These are phyloP conservation scores for Carterocephalus palaemon DNA, from an alignment of 2,888 invertebrate species.

Conservation along the genomic window DNA sequence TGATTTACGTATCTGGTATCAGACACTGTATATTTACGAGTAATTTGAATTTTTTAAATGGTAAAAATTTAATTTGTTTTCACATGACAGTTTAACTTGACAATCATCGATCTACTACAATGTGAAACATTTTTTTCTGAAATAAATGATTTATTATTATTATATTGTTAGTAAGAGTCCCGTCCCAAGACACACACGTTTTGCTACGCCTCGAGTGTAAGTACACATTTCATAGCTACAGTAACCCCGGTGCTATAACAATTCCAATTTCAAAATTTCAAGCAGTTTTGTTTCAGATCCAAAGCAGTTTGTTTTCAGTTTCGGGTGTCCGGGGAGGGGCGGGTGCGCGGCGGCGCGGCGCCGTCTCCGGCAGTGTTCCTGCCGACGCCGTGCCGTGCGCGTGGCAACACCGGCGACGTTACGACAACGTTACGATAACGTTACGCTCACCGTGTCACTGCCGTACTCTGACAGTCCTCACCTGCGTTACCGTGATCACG, in stretches of 20 bases:
- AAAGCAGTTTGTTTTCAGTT: slow-evolving; percentile 12
- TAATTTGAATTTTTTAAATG: too few relatives aligned
- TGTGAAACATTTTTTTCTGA: too few relatives aligned
- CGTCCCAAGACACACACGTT: too few relatives aligned
- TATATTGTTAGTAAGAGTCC: too few relatives aligned
- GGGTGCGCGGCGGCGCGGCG: slow-evolving; percentile 41
- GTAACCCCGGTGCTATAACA: background rate
- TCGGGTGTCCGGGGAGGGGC: slow-evolving; percentile 29
- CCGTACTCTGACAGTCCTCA: background rate
- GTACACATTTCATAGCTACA: background rate
- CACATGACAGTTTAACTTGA: too few relatives aligned
- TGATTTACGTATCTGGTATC: too few relatives aligned
- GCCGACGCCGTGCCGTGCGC: slow-evolving; percentile 39
- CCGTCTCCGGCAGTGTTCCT: slow-evolving; percentile 59
- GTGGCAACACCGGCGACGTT: slow-evolving; percentile 32
- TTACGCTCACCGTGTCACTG: background rate
- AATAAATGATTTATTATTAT: too few relatives aligned
- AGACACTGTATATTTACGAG: too few relatives aligned
- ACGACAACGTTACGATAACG: slow-evolving; percentile 26
- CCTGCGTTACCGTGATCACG: slow-evolving; percentile 2
- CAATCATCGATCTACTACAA: too few relatives aligned
- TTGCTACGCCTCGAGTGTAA: too few relatives aligned
- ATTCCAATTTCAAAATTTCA: slow-evolving; percentile 1
- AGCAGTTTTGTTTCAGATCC: background rate
- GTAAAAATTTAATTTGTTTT: too few relatives aligned